Evolutionary conservation across 2,797 vertebrate species (phyloP).

Genomic region (Cebuella pygmaea): DNA sequence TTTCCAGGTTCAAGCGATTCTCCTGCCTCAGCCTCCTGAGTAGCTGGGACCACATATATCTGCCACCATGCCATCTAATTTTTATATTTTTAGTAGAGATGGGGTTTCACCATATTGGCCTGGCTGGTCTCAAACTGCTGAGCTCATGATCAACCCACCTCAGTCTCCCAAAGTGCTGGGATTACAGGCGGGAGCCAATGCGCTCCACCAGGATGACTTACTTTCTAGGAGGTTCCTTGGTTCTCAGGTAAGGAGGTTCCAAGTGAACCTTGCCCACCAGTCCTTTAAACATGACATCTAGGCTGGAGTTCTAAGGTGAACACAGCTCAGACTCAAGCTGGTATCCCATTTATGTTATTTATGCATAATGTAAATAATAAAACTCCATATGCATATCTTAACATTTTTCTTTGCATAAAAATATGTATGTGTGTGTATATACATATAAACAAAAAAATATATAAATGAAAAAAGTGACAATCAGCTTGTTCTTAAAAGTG

Average conservation of each 20-base stretch:
- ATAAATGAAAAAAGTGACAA: background rate
- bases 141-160: rapidly evolving
- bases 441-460: background rate
- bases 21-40: background rate
- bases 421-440: background rate
- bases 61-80: no score
- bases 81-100: no score
- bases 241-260: background rate
- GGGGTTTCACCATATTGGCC: no score
- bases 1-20: background rate
- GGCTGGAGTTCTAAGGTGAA: background rate
- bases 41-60: background rate
- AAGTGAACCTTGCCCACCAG: background rate
- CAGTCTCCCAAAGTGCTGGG: background rate
- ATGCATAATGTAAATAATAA: background rate
- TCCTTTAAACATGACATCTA: background rate
- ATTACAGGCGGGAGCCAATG: background rate
- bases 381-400: background rate
- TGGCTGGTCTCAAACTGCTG: background rate
- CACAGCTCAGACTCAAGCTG: background rate
- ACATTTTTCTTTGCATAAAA: background rate
- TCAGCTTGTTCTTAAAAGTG: background rate
- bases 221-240: background rate
- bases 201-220: background rate
- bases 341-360: background rate